Percentiles rank a stretch among this genome's conserved stretches.
Conservation (phyloP, 2,113 vertebrate species). For the Chiloscyllium plagiosum region DNA sequence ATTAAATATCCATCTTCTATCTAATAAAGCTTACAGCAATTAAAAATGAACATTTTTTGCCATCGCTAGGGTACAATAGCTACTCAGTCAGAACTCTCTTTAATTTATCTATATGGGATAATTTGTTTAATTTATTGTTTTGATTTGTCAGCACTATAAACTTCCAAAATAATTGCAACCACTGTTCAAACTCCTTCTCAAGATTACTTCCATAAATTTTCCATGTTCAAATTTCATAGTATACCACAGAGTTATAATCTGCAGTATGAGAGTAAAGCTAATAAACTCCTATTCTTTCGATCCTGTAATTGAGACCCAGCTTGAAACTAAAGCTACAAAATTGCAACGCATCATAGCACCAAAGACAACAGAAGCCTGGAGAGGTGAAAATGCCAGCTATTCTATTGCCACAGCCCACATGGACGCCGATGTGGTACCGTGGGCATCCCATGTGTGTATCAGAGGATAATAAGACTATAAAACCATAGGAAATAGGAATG, state of each 20-base stretch:
- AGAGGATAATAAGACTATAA: no score
- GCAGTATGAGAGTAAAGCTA: background rate
- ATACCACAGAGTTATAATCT: background rate
- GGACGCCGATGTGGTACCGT: no score
- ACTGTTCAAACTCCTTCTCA: background rate
- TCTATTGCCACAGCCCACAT: background rate
- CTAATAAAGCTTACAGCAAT: background rate
- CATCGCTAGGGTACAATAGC: background rate
- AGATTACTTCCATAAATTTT: background rate
- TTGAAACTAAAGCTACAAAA: background rate
- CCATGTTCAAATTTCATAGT: background rate
- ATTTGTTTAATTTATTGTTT: background rate
- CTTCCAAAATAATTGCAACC: background rate
- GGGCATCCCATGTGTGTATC: no score
- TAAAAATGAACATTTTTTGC: background rate
- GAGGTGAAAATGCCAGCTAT: background rate
- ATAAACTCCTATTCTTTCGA: background rate
- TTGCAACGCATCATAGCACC: background rate
- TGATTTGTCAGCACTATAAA: background rate
- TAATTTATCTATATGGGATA: background rate
- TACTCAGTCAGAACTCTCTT: background rate
- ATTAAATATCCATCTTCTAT: constrained; percentile 1
- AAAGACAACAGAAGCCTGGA: background rate
- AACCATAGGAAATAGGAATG: no score
- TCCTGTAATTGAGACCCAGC: background rate